Evolutionary conservation across 1,140 invertebrate species (phyloP).

Genomic region (Tetraneura akinire): DNA sequence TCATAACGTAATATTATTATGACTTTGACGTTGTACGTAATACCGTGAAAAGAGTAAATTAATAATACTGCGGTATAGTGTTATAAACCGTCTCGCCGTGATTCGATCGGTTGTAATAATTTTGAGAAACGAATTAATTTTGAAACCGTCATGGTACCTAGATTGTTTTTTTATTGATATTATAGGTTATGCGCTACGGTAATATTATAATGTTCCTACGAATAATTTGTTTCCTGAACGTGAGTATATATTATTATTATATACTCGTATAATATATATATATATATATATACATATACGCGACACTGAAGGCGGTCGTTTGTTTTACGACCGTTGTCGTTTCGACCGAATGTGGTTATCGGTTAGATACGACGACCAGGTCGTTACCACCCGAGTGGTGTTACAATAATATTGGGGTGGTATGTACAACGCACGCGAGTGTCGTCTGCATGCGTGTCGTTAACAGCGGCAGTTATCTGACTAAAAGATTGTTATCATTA

Average conservation of each 20-base stretch:
- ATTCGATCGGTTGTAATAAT: too few relatives aligned
- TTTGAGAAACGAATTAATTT: too few relatives aligned
- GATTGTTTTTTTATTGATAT: too few relatives aligned
- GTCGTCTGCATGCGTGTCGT: neutral
- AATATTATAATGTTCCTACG: too few relatives aligned
- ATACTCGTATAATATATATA: neutral
- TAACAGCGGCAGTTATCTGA: neutral
- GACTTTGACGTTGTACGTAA: too few relatives aligned
- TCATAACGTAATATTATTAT: too few relatives aligned
- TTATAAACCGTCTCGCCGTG: too few relatives aligned
- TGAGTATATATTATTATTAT: neutral
- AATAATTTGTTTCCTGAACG: too few relatives aligned
- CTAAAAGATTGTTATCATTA: constrained; percentile 12
- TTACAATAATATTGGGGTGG: neutral
- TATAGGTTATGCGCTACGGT: too few relatives aligned
- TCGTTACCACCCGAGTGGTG: neutral
- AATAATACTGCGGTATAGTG: too few relatives aligned
- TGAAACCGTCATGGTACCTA: too few relatives aligned
- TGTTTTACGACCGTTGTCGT: constrained; percentile 5
- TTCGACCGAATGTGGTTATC: neutral
- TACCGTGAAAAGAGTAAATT: too few relatives aligned
- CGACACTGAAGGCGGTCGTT: neutral
- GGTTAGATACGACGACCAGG: neutral
- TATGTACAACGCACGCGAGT: neutral
- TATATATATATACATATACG: neutral